Evolutionary conservation across 2,113 vertebrate genomes (phyloP).

Genomic region (Microtus richardsoni): DNA sequence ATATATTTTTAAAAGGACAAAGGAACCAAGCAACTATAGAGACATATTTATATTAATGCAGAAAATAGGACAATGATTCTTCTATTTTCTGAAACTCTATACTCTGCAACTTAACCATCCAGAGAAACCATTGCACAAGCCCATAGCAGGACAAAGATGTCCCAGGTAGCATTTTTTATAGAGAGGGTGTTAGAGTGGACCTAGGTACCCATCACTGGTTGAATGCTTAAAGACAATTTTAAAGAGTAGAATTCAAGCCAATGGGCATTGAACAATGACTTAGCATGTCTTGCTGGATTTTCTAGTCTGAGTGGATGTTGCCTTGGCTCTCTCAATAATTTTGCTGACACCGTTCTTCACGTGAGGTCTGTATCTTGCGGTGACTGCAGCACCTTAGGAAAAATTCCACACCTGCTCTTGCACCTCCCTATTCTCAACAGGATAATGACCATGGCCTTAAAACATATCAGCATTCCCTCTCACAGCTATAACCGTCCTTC

Average conservation of each 20-base stretch:
- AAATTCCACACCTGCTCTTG: not conserved
- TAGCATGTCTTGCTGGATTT: not conserved
- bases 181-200: not conserved
- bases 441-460: not conserved
- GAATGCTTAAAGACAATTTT: not conserved
- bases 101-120: not conserved
- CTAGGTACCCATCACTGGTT: not conserved
- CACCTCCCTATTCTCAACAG: not conserved
- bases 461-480: not conserved
- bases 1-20: not conserved
- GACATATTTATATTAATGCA: constrained; percentile 5
- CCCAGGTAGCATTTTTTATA: not conserved
- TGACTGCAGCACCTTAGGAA: not conserved
- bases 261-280: not conserved
- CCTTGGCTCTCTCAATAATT: not conserved
- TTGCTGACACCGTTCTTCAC: not conserved
- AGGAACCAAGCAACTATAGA: not conserved
- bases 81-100: not conserved
- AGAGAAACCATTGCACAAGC: not conserved
- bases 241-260: not conserved
- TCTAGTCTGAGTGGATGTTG: not conserved
- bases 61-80: not conserved
- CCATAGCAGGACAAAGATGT: not conserved
- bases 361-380: not conserved
- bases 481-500: not conserved